A percentile compares a stretch with the other conserved stretches of the same genome.
These are phyloP conservation scores for Drosophila littoralis DNA, from an alignment of 1,140 invertebrate species.

Conservation along the genomic window DNA sequence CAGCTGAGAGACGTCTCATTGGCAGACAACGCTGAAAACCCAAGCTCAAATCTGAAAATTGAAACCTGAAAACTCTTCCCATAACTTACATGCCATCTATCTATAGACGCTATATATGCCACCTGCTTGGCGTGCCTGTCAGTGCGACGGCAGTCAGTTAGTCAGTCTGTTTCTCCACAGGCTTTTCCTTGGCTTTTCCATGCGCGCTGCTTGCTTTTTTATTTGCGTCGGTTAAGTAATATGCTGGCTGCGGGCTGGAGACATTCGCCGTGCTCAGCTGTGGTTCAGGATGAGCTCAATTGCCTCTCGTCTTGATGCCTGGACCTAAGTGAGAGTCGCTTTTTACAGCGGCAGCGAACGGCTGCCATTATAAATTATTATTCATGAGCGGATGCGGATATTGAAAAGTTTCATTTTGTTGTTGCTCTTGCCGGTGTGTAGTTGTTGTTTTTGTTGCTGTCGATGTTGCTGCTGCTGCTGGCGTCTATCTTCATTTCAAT, in stretches of 20 bases:
- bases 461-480: conserved; percentile 18
- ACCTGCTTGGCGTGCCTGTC: conserved; percentile 23
- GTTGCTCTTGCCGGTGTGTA: conserved; percentile 18
- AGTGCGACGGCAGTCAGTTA: conserved; percentile 19
- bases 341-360: conserved; percentile 37
- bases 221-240: conserved; percentile 43
- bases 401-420: conserved; percentile 80
- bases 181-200: conserved; percentile 3
- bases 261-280: conserved; percentile 34
- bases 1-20: not conserved
- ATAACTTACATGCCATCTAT: not conserved
- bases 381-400: conserved; percentile 82
- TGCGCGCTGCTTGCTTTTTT: conserved; percentile 8
- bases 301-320: conserved; percentile 9
- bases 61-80: not conserved
- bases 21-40: not conserved
- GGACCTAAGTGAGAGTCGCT: not conserved
- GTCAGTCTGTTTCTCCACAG: conserved; percentile 1
- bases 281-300: conserved; percentile 30
- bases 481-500: conserved; percentile 77
- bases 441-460: conserved; percentile 19
- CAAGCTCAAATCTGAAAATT: not conserved
- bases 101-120: not conserved
- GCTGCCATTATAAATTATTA: conserved; percentile 80
- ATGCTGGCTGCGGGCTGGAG: conserved; percentile 26